These are phyloP conservation scores for Cryptotermes secundus DNA, from an alignment of 1,140 invertebrate genomes.

Conservation along the genomic window DNA sequence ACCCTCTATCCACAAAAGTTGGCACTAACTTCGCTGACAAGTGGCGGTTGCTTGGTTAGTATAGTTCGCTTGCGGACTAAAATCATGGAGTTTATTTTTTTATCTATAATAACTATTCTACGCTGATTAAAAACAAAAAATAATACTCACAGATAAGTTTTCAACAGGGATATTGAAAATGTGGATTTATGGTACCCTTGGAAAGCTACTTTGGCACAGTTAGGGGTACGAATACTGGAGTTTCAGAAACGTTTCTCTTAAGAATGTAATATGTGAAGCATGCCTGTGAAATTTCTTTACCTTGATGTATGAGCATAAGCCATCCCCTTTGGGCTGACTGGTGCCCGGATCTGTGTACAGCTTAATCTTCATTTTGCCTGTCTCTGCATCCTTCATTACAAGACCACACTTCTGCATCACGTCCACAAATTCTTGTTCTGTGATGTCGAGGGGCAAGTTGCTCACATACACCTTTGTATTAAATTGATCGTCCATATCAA, in stretches of 20 bases:
- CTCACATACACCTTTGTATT: constrained; percentile 98
- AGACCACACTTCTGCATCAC: constrained; percentile 97
- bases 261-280: not conserved
- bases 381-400: constrained; percentile 82
- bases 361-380: constrained; percentile 89
- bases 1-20: no score
- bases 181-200: no score
- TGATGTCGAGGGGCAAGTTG: constrained; percentile 87
- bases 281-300: constrained; percentile 47
- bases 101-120: no score
- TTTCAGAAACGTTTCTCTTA: not conserved
- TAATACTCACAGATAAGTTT: no score
- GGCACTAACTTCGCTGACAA: no score
- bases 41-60: no score
- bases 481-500: constrained; percentile 87
- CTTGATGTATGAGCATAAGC: constrained; percentile 95
- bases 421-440: constrained; percentile 85
- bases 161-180: no score
- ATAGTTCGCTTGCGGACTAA: no score
- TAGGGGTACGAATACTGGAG: no score
- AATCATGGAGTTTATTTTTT: no score
- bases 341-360: constrained; percentile 81
- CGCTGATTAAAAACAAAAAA: no score
- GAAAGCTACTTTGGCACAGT: no score
- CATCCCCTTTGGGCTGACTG: constrained; percentile 91